Evolutionary conservation across 2,797 vertebrate species (phyloP).

Genomic region (Chiroxiphia lanceolata): DNA sequence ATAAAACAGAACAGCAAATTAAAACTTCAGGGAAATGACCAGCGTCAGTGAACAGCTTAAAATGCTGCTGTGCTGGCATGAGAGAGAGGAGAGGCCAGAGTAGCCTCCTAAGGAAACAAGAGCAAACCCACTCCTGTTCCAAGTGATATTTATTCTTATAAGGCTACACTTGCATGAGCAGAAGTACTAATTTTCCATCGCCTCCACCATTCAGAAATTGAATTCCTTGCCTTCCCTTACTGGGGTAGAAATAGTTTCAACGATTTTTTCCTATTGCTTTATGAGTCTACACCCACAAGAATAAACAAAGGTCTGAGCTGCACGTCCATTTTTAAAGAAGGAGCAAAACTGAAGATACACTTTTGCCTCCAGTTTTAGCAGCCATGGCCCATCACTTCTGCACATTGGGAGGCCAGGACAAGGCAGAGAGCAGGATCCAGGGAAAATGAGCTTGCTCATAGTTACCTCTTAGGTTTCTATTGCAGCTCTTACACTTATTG

Average conservation of each 20-base stretch:
- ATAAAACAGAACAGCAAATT: conserved; percentile 11
- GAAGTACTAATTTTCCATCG: neutral
- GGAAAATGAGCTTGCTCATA: neutral
- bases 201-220: neutral
- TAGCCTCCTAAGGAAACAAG: neutral
- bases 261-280: neutral
- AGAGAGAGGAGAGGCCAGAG: neutral
- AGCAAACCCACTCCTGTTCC: neutral
- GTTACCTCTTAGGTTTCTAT: neutral
- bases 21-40: neutral
- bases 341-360: neutral
- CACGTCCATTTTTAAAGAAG: neutral
- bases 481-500: neutral
- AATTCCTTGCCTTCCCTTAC: neutral
- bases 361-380: neutral
- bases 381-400: neutral
- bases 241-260: neutral
- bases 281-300: neutral
- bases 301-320: neutral
- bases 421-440: neutral
- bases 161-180: neutral
- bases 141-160: neutral
- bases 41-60: neutral
- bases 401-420: neutral
- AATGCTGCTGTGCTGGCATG: neutral